Evolutionary conservation across 2,888 invertebrate species (phyloP).

Genomic region (Eristalinus aeneus): DNA sequence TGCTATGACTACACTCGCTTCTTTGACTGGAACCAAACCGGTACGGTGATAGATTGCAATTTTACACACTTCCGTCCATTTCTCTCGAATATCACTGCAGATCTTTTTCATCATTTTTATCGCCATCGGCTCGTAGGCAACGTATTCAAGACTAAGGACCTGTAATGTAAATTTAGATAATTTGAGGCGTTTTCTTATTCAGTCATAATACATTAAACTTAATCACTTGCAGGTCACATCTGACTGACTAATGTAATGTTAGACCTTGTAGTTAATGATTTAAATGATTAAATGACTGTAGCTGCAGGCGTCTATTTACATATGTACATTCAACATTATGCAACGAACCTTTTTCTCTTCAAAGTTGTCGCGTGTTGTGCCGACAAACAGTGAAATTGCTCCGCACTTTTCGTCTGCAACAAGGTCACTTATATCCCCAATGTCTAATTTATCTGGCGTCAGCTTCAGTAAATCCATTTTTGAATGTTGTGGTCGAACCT

Average conservation of each 20-base stretch:
- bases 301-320: neutral
- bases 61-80: conserved; percentile 88
- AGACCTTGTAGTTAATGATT: neutral
- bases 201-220: neutral
- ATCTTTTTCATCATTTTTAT: conserved; percentile 89
- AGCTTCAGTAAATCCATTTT: conserved; percentile 87
- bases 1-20: conserved; percentile 94
- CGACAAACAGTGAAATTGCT: conserved; percentile 93
- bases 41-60: conserved; percentile 94
- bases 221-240: neutral
- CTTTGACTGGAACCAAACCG: conserved; percentile 90
- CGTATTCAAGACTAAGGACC: conserved; percentile 95
- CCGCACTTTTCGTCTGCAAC: conserved; percentile 89
- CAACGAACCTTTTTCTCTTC: conserved; percentile 86
- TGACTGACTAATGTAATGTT: neutral
- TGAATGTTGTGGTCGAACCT: neutral
- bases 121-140: conserved; percentile 96
- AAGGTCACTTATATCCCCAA: conserved; percentile 85
- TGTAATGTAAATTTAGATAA: too few relatives aligned
- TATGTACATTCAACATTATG: neutral
- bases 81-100: conserved; percentile 86
- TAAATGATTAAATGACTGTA: neutral
- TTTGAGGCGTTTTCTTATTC: neutral
- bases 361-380: conserved; percentile 92
- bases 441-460: conserved; percentile 84